Conservation (phyloP, 2,797 vertebrate species). For the Gymnodraco acuticeps region DNA sequence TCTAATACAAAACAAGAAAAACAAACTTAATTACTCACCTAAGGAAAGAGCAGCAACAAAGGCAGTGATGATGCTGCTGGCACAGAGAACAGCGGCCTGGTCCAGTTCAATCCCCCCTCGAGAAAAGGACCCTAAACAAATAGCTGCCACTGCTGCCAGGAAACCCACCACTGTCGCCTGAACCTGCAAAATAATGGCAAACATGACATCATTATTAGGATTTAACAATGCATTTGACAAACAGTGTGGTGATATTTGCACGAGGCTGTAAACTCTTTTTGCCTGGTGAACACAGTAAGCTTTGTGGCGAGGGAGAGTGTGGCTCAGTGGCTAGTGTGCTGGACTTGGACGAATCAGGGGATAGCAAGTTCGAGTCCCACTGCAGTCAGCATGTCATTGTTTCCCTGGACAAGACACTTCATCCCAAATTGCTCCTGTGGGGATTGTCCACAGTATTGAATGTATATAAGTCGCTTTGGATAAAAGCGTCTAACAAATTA, state of each 20-base stretch:
- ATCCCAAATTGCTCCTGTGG: no score
- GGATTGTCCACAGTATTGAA: no score
- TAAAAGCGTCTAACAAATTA: no score
- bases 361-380: no score
- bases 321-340: no score
- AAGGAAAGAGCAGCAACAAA: slow-evolving; percentile 93
- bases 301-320: no score
- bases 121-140: slow-evolving; percentile 90
- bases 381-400: no score
- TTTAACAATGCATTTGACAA: not conserved
- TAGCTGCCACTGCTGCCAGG: slow-evolving; percentile 91
- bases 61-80: slow-evolving; percentile 93
- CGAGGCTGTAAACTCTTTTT: not conserved
- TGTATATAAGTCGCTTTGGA: no score
- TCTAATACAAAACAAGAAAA: not conserved
- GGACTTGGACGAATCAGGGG: no score
- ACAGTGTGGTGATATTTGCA: not conserved
- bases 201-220: not conserved
- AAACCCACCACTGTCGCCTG: slow-evolving; percentile 96
- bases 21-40: slow-evolving; percentile 77
- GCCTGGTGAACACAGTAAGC: no score
- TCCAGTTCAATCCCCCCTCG: slow-evolving; percentile 89
- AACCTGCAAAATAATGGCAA: slow-evolving; percentile 79
- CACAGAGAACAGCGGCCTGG: slow-evolving; percentile 91
- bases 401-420: no score